Evolutionary conservation across 2,888 invertebrate species (phyloP), one percentile per base, ranked within the genome.

Genomic region (Stenoptilia bipunctidactyla): DNA sequence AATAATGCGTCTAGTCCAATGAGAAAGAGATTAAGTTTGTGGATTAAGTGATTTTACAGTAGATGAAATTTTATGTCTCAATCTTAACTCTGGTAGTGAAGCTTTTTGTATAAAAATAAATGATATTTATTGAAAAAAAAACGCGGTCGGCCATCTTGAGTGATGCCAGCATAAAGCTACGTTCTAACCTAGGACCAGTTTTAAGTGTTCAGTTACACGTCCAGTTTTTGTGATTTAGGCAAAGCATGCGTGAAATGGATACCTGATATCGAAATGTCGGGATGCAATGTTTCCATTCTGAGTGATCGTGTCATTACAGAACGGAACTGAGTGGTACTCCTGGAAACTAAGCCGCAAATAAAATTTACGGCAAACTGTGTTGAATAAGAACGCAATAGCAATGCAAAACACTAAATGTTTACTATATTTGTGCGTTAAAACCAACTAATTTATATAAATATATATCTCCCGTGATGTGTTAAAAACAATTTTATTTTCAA

Each of bases 1-100:
- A 54, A 66, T 58, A 72, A 77, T 74, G 76, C 77, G 76, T 82
- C 83, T 83, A 83, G 83, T 83, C 83, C 79, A 79, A 74, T 75
- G 67, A 70, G 66, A 80, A 79, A 73, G 80, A 80, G 77, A 80
- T 80, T 82, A 77, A 72, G 66, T 72, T 66, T 65, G 68, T 70
- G 69, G 63, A 64, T 62, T 76, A 71, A 74, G 77, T 76, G 63
- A 64, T 66, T 64, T 61, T 59, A 64, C 53, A 49, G 65, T 60
- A 14, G 13, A 57, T 58, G 53, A 57, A 60, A 54, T 56, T 49
- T 44, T 48, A 49, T 52, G 56, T 67, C 61, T 64, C 59, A 54
- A 58, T 58, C 20, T 60, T 51, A 64, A 61, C 57, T 68, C 62
- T 65, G 64, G 53, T 63, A 65, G 52, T 56, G 54, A 57, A 61